phyloP scores from a whole-genome alignment of 2,797 vertebrate genomes.

The Helostoma temminkii region DNA sequence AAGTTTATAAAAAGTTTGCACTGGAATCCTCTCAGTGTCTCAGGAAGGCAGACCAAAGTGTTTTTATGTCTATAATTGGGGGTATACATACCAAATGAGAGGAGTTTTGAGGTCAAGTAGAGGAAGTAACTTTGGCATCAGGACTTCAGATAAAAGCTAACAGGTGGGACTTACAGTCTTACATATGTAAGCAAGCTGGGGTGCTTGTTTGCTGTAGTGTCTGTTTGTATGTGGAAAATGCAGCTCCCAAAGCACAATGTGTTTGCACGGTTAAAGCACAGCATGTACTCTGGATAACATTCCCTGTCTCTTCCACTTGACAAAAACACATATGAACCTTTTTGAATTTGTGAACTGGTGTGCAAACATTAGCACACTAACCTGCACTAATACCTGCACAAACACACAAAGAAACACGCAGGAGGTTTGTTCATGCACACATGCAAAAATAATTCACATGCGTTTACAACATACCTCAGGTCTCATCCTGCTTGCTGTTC shows the following conservation, averaged over 20 bases:
- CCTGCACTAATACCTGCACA: conserved; percentile 7
- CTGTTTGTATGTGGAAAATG: conserved; percentile 79
- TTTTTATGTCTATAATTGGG: conserved; percentile 76
- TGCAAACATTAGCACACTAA: conserved; percentile 26
- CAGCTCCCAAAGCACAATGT: conserved; percentile 74
- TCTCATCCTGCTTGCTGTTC: conserved; percentile 41
- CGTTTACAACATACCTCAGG: conserved; percentile 22
- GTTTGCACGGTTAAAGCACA: conserved; percentile 74
- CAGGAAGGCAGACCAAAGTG: conserved; percentile 68
- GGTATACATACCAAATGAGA: conserved; percentile 76
- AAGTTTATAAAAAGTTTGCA: conserved; percentile 47
- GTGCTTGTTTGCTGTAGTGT: conserved; percentile 78
- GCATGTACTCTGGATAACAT: conserved; percentile 70
- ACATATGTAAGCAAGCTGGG: conserved; percentile 79
- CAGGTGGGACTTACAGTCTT: conserved; percentile 78
- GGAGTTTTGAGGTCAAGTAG: conserved; percentile 82
- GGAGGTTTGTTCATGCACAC: not conserved
- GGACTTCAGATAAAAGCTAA: conserved; percentile 80
- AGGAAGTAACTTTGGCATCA: conserved; percentile 77
- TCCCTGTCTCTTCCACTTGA: conserved; percentile 64
- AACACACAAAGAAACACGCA: too few species aligned
- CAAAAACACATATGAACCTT: conserved; percentile 58
- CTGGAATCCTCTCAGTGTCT: conserved; percentile 45
- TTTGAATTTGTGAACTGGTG: conserved; percentile 42
- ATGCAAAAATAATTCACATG: conserved; percentile 3